Evolutionary conservation across 2,888 invertebrate genomes (phyloP).

Genomic region (Diogma glabrata): DNA sequence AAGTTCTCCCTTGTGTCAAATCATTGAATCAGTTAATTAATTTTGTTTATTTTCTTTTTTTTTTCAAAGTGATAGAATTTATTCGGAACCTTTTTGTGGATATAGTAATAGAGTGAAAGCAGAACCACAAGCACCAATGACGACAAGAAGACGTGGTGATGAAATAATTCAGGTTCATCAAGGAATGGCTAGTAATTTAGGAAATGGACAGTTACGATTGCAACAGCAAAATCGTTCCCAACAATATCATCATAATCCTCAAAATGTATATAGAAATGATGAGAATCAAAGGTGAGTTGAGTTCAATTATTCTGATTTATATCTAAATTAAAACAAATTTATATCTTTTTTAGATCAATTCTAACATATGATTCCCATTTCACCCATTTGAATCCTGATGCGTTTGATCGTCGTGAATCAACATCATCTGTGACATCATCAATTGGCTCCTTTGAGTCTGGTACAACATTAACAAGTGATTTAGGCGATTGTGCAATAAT

Average conservation of each 20-base stretch:
- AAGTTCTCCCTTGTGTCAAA: too few species aligned
- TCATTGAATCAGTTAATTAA: too few species aligned
- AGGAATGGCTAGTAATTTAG: not conserved
- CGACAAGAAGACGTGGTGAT: slow-evolving; percentile 8
- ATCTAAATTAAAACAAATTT: too few species aligned
- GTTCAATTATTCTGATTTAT: too few species aligned
- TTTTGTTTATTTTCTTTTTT: slow-evolving; percentile 2
- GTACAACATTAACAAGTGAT: slow-evolving; percentile 49
- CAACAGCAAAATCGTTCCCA: slow-evolving; percentile 1
- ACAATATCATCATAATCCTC: not conserved
- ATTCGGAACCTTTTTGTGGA: slow-evolving; percentile 11
- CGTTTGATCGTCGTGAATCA: slow-evolving; percentile 43
- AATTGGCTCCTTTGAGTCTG: slow-evolving; percentile 55
- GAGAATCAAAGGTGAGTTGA: slow-evolving; percentile 1
- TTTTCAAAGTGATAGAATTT: slow-evolving; percentile 11
- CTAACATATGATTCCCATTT: slow-evolving; percentile 7
- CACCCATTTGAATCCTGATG: slow-evolving; percentile 13
- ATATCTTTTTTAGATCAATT: slow-evolving; percentile 7
- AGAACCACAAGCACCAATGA: slow-evolving; percentile 11
- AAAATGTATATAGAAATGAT: slow-evolving; percentile 3
- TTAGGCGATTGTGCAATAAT: slow-evolving; percentile 37
- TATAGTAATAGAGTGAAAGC: slow-evolving; percentile 2
- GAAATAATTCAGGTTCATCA: slow-evolving; percentile 8
- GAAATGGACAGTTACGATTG: slow-evolving; percentile 8
- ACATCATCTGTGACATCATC: slow-evolving; percentile 47